Evolutionary conservation across 2,113 vertebrate species (phyloP).

Genomic region (Pavo muticus): DNA sequence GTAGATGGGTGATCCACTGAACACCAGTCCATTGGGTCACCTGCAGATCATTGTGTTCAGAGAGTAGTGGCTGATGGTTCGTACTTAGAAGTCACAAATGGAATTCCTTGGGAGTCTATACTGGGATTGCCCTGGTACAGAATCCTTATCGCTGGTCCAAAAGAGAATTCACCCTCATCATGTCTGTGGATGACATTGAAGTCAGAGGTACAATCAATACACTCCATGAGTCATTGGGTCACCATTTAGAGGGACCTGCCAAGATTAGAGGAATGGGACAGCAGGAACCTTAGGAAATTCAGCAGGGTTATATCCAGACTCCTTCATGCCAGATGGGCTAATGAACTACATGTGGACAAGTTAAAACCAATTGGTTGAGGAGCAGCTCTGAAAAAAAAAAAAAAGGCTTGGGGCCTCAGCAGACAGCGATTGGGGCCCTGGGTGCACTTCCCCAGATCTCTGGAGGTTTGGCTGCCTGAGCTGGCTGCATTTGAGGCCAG

Average conservation of each 20-base stretch:
- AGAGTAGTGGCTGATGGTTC: neutral
- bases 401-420: neutral
- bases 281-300: neutral
- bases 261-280: neutral
- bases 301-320: neutral
- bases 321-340: neutral
- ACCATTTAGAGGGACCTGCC: neutral
- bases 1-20: neutral
- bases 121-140: neutral
- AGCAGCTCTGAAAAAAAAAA: neutral
- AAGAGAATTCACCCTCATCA: neutral
- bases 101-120: neutral
- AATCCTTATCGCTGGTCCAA: neutral
- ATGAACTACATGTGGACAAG: neutral
- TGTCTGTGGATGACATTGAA: neutral
- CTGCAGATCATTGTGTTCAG: too few relatives aligned
- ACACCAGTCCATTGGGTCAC: neutral
- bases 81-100: rapidly evolving
- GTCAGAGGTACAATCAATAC: neutral
- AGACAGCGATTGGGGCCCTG: neutral
- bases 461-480: neutral
- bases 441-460: neutral
- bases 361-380: neutral
- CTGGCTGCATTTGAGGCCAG: rapidly evolving
- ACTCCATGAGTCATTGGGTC: neutral